These are phyloP conservation scores for Acanthosepion esculentum DNA, from an alignment of 2,888 invertebrate genomes.

Conservation along the genomic window DNA sequence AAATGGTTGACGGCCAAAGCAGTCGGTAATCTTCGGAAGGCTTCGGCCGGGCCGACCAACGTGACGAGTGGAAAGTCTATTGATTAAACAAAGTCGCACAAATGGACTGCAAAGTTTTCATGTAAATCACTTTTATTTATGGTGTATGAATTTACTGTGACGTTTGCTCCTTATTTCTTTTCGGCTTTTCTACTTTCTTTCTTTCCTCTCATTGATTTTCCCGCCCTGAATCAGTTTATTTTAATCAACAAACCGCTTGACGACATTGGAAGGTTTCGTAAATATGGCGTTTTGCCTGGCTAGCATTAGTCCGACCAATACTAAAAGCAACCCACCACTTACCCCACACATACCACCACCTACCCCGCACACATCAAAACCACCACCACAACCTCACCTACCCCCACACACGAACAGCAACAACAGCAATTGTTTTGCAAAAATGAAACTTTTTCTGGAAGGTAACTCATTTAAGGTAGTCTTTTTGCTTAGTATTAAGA, in stretches of 20 bases:
- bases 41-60: background rate
- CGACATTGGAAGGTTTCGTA: too few species aligned
- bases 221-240: background rate
- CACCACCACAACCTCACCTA: too few species aligned
- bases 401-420: too few species aligned
- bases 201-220: background rate
- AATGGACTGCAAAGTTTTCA: background rate
- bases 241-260: background rate
- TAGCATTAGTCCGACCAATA: too few species aligned
- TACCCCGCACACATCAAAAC: too few species aligned
- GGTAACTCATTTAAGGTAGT: too few species aligned
- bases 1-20: background rate
- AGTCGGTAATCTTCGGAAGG: background rate
- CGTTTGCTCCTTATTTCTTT: background rate
- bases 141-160: background rate
- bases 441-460: too few species aligned
- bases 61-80: background rate
- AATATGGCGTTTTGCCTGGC: too few species aligned
- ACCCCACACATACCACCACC: too few species aligned
- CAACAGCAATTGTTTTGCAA: too few species aligned
- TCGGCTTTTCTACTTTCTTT: background rate
- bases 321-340: too few species aligned
- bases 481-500: too few species aligned
- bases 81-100: background rate
- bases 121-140: constrained; percentile 5